A percentile compares a stretch with the other conserved stretches of the same genome.
Evolutionary conservation across 2,888 invertebrate genomes (phyloP).

Genomic region (Lepidochitona cinerea): DNA sequence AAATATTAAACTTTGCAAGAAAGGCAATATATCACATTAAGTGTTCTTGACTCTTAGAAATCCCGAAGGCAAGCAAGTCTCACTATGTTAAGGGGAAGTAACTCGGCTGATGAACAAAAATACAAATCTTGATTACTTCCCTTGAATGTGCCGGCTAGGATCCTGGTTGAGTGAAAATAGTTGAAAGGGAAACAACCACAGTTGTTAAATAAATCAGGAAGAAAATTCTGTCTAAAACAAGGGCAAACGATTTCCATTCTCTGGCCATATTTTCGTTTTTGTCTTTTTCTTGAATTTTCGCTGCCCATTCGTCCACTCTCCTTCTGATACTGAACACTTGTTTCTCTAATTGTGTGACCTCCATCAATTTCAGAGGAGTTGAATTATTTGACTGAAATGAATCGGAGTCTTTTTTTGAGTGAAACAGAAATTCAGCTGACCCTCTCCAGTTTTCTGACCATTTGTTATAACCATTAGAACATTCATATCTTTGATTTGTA

Average conservation of each 20-base stretch:
- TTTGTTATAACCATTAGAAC: not conserved
- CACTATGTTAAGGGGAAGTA: too few species aligned
- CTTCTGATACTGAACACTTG: not conserved
- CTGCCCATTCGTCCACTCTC: not conserved
- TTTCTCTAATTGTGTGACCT: not conserved
- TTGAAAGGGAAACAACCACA: not conserved
- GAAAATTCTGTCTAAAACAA: not conserved
- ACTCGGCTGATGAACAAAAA: too few species aligned
- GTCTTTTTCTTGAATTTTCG: not conserved
- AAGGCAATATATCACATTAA: too few species aligned
- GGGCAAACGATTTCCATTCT: not conserved
- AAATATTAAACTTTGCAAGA: too few species aligned
- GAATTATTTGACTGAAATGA: not conserved
- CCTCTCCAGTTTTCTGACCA: conserved; percentile 3
- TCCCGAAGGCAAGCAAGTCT: too few species aligned
- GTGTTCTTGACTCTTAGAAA: too few species aligned
- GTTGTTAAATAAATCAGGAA: not conserved
- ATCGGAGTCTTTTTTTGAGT: not conserved
- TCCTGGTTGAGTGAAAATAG: not conserved
- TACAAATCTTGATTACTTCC: too few species aligned
- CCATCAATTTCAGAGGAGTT: not conserved
- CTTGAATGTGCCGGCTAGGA: too few species aligned
- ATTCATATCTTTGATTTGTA: not conserved
- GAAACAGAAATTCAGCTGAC: not conserved
- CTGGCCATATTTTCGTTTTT: not conserved